phyloP scores from a whole-genome alignment of 2,113 vertebrate genomes.

The Smithornis capensis region DNA sequence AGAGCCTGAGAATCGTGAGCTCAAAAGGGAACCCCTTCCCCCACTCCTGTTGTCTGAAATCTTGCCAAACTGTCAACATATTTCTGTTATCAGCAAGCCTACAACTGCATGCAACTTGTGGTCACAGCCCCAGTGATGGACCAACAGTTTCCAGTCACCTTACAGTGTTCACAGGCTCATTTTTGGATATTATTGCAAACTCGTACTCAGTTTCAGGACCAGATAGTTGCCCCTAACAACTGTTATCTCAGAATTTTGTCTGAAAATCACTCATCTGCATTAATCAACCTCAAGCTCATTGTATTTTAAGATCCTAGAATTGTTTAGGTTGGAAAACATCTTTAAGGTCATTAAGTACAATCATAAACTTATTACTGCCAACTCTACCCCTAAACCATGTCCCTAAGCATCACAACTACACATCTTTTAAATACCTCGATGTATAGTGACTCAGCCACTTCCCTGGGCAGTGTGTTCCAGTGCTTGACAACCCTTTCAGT shows the following conservation, averaged over 20 bases:
- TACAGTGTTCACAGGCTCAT: neutral
- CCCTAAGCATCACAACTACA: neutral
- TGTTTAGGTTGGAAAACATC: neutral
- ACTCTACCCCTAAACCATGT: neutral
- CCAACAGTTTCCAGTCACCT: neutral
- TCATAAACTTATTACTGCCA: neutral
- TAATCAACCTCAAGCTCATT: neutral
- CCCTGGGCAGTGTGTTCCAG: neutral
- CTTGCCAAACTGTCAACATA: slow-evolving; percentile 14
- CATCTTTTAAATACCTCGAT: rapidly evolving
- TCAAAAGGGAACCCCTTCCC: neutral
- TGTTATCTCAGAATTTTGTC: neutral
- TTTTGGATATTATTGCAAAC: neutral
- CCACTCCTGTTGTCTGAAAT: neutral
- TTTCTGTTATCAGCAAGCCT: slow-evolving; percentile 37
- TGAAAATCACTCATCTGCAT: neutral
- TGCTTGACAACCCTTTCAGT: neutral
- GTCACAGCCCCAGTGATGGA: neutral
- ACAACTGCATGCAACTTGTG: neutral
- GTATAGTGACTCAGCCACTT: neutral
- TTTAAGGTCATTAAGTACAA: neutral
- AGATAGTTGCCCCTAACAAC: neutral
- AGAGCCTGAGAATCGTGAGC: neutral
- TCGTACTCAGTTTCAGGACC: neutral
- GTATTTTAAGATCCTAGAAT: neutral